Base-by-base conservation (phyloP, 1,140 invertebrate species). In the Chelonus insularis region DNA sequence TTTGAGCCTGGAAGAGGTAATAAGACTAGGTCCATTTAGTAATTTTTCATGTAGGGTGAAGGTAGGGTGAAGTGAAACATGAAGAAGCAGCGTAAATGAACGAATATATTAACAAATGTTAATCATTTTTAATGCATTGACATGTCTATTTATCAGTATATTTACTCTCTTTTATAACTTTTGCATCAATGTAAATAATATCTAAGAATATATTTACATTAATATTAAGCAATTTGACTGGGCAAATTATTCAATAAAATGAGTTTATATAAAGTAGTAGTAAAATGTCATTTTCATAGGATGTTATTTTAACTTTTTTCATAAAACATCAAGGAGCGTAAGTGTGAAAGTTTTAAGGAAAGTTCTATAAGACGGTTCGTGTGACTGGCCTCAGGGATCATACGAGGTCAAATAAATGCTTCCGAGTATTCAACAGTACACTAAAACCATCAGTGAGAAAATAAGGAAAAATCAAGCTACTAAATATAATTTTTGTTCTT, bases 391-490 rank as follows among this genome's bases (percentile, higher is more conserved):
- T 57, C 32, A 23, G 21, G 12, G 8, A 21, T 21, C 8, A 34
- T 25, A 32, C 4, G 34, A 37, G 16, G 57, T 59, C 57, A 45
- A 51, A 60, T 52, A 51, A 60, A 60, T 12, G 36, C 16, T 39
- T 11, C 16, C 4, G 23, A 50, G 45, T 52, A 37, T 43, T 23
- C 12, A 32, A 32, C 9, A 12, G n/a, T 29, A 29, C 25, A 4
- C 3, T 29, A 29, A 4, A 29, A 29, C 25, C 2, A 57, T 41
- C 12, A 6, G 39, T 8, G 21, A 21, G 12, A 18, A 56, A 36
- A 45, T 37, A 54, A 51, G 18, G 11, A 34, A 47, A 69, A 65
- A 69, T 60, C 70, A 63, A 29, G 23, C 11, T 16, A n/a, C n/a
- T n/a, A n/a, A n/a, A n/a, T n/a, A 45, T 14, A 57, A 58, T 36